These are phyloP conservation scores for Alcedo quadribrachys DNA, from an alignment of 2,797 vertebrate species.

Conservation along the genomic window DNA sequence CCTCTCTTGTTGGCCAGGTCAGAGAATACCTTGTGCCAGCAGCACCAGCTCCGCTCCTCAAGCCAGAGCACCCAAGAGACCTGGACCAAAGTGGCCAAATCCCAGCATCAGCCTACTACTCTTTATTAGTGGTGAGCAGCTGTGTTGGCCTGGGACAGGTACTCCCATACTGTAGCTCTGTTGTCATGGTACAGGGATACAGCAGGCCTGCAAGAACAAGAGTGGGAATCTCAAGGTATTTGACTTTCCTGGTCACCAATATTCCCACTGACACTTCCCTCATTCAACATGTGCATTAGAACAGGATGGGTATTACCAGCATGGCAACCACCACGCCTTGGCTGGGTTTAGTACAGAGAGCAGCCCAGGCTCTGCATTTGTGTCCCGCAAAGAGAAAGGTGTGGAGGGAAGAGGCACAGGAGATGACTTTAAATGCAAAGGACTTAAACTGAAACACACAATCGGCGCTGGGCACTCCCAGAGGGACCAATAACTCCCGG, in stretches of 20 bases:
- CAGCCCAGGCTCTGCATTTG: neutral
- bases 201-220: neutral
- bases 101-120: neutral
- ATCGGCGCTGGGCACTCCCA: neutral
- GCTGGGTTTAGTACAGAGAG: neutral
- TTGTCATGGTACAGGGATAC: neutral
- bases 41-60: neutral
- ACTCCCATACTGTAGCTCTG: neutral
- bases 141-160: neutral
- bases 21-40: too few relatives aligned
- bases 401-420: neutral
- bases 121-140: neutral
- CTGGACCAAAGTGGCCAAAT: neutral
- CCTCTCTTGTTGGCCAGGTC: neutral
- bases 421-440: neutral
- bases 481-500: neutral
- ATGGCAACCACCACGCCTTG: neutral
- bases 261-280: neutral
- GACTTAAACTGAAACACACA: neutral
- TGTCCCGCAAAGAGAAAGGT: neutral
- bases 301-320: neutral
- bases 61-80: neutral
- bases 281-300: too few relatives aligned
- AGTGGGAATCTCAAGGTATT: neutral
- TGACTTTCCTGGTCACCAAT: neutral